Evolutionary conservation across 2,113 vertebrate species (phyloP).

Genomic region (Clarias batrachus): DNA sequence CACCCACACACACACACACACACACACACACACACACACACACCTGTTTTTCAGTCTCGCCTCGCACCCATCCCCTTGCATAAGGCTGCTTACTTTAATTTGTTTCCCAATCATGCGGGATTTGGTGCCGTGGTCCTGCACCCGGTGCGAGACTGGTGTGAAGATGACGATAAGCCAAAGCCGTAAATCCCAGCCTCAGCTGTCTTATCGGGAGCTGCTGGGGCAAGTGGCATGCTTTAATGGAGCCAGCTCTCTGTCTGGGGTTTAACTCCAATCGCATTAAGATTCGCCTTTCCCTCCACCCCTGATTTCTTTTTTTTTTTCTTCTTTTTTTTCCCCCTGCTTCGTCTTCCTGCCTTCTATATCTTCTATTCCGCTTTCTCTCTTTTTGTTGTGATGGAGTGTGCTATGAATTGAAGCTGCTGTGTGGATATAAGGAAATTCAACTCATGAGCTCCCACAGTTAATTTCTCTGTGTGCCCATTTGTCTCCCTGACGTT

Average conservation of each 20-base stretch:
- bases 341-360: not conserved
- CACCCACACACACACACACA: slow-evolving; percentile 7
- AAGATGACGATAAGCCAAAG: slow-evolving; percentile 79
- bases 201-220: slow-evolving; percentile 76
- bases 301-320: not conserved
- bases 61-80: slow-evolving; percentile 56
- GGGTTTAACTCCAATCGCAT: slow-evolving; percentile 76
- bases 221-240: slow-evolving; percentile 74
- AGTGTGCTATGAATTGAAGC: slow-evolving; percentile 71
- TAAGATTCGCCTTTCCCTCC: slow-evolving; percentile 70
- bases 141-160: slow-evolving; percentile 73
- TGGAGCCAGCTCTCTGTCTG: slow-evolving; percentile 76
- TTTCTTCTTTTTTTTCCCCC: not conserved
- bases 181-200: slow-evolving; percentile 78
- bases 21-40: slow-evolving; percentile 43
- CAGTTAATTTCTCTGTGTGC: slow-evolving; percentile 59
- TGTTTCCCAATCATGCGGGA: slow-evolving; percentile 64
- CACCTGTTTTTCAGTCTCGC: slow-evolving; percentile 49
- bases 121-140: slow-evolving; percentile 68
- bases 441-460: slow-evolving; percentile 61
- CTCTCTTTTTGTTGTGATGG: slow-evolving; percentile 63
- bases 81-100: slow-evolving; percentile 64
- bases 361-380: slow-evolving; percentile 7
- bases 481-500: slow-evolving; percentile 52
- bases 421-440: slow-evolving; percentile 54